Base-by-base conservation (phyloP, 2,888 invertebrate genomes). In the Lasioglossum morio region DNA sequence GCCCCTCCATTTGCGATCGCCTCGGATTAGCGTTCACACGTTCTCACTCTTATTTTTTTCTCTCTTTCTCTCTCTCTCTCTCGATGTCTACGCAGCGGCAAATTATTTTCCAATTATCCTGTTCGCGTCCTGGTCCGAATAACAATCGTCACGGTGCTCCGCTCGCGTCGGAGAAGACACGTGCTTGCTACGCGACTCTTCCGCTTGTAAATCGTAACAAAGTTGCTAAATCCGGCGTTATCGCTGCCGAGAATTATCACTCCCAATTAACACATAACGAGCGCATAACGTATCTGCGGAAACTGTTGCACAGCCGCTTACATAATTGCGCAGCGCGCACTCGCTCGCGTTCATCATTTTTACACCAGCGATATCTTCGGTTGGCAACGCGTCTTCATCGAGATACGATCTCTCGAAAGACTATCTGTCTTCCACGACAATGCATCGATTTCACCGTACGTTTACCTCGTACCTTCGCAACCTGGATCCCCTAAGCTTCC, bases 21-120 rank as follows among this genome's bases (percentile, higher is more conserved):
- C 5, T 79, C 63, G 77, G 46, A 83, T 85, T 82, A 84, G 82
- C 73, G 69, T 82, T 79, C 72, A 14, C 74, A 27, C 63, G 37
- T 69, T 46, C n/a, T 69, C n/a, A 12, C 37, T 37, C 23, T 69
- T 69, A 23, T n/a, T 37, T 1, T 19, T 10, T n/a, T 53, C n/a
- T n/a, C n/a, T n/a, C n/a, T n/a, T n/a, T n/a, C n/a, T n/a, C n/a
- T 8, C 37, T 37, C 5, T 37, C 37, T 8, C 3, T 7, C 8
- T 34, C 8, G 16, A 1, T 2, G 66, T 53, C n/a, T 2, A 19
- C 19, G n/a, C 23, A 27, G n/a, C 34, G 0, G 19, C n/a, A 30
- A 74, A 72, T 82, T 57, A 66, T 34, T 34, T 66, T 30, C 34
- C 66, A 66, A 66, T 66, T 66, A 66, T 19, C 19, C 19, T 1